A percentile compares a stretch with the other conserved stretches of the same genome.
Conservation (phyloP, 2,888 invertebrate genomes). For the Clepsis dumicolana region DNA sequence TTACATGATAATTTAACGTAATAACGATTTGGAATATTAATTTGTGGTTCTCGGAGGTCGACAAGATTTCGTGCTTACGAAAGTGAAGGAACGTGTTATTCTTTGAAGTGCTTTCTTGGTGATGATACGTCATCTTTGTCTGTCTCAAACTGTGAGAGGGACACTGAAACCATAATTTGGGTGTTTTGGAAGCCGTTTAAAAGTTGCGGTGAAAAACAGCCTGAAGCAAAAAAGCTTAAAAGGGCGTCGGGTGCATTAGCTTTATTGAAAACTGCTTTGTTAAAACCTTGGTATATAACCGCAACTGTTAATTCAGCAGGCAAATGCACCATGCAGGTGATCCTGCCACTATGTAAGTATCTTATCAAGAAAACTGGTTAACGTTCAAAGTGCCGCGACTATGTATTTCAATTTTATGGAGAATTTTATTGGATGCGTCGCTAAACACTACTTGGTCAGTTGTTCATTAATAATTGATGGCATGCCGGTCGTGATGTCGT, state of each 20-base stretch:
- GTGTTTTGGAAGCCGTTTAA: not conserved
- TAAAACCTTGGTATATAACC: not conserved
- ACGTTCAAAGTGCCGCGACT: not conserved
- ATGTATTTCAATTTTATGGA: slow-evolving; percentile 10
- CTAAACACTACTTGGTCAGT: slow-evolving; percentile 2
- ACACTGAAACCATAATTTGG: not conserved
- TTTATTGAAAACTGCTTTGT: not conserved
- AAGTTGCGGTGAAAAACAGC: not conserved
- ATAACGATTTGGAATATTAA: slow-evolving; percentile 50
- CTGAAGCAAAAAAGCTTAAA: not conserved
- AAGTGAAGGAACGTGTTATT: slow-evolving; percentile 27
- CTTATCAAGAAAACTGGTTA: not conserved
- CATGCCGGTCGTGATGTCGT: slow-evolving; percentile 24
- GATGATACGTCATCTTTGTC: not conserved
- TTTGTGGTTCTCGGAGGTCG: slow-evolving; percentile 43
- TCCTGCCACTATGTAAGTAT: not conserved
- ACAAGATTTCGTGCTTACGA: slow-evolving; percentile 44
- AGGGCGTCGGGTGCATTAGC: not conserved
- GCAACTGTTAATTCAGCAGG: not conserved
- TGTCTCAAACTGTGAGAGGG: not conserved
- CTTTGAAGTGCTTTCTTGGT: slow-evolving; percentile 47
- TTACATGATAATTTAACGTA: slow-evolving; percentile 47
- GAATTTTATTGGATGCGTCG: slow-evolving; percentile 13
- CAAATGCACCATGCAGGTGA: not conserved
- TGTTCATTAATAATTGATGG: slow-evolving; percentile 37